A percentile compares a stretch with the other conserved stretches of the same genome.
phyloP scores from a whole-genome alignment of 2,797 vertebrate species.

The Menidia menidia region DNA sequence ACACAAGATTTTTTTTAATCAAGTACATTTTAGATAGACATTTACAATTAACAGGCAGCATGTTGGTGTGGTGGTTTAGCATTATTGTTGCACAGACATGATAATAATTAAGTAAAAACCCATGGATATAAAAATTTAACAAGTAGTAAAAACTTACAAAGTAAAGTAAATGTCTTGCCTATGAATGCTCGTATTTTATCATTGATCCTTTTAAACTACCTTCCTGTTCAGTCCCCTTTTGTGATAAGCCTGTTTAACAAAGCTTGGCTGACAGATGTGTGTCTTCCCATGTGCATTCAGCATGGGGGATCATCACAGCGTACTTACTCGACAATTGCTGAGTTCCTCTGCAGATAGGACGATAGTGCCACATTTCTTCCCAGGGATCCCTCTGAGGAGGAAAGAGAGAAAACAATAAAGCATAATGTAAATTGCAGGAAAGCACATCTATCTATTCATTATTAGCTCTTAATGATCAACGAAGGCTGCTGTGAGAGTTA shows the following conservation, averaged over 20 bases:
- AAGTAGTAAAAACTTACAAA: background rate
- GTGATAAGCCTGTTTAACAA: constrained; percentile 25
- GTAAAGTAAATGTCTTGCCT: constrained; percentile 3
- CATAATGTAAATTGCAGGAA: constrained; percentile 12
- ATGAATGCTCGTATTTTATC: background rate
- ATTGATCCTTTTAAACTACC: constrained; percentile 3
- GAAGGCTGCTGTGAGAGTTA: constrained; percentile 9
- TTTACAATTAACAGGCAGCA: too few species aligned
- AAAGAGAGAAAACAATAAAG: constrained; percentile 42
- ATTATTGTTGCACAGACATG: too few species aligned
- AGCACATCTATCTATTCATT: background rate
- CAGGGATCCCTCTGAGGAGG: constrained; percentile 86
- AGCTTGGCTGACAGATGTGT: constrained; percentile 51
- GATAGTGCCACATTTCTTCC: constrained; percentile 94
- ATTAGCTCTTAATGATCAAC: constrained; percentile 16
- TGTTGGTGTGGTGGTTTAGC: too few species aligned
- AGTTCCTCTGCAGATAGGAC: constrained; percentile 93
- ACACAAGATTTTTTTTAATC: too few species aligned
- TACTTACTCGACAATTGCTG: constrained; percentile 94
- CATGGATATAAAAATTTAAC: background rate
- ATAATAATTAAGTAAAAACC: too few species aligned
- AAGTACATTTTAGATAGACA: too few species aligned
- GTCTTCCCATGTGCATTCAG: constrained; percentile 42
- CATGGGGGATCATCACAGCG: constrained; percentile 29
- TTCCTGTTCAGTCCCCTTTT: constrained; percentile 21